Evolutionary conservation across 2,797 vertebrate genomes (phyloP), one percentile per base, ranked within the genome.

Genomic region (Diglossa cyanea): DNA sequence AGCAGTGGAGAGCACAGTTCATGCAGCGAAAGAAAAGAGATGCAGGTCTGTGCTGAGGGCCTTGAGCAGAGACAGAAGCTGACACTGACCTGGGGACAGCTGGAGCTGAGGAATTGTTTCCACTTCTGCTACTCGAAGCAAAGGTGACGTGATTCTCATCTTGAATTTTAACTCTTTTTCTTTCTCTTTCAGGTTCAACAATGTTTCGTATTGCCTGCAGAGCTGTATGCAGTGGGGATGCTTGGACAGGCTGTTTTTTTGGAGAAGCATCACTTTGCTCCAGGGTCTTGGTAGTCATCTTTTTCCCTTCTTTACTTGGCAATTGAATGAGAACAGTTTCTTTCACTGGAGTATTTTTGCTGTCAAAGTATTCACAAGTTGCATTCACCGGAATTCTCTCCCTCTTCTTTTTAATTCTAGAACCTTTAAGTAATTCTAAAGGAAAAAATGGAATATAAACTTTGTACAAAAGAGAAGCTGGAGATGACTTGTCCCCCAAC

Each of bases 21-120:
- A 98, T 90, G 97, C 97, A 97, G 96, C 88, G 90, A 92, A 94
- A 98, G 88, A 98, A 95, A 74, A 98, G 92, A 96, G 97, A 97
- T 35, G 96, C 62, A 87, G 96, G 93, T 95, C 96, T 94, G 96
- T 95, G 97, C 92, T 82, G 91, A 90, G 30, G 82, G 96, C 91
- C 92, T 90, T 44, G 96, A 76, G 90, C 92, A 93, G 70, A 95
- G 78, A 97, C 80, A 95, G 79, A 96, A 84, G 93, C 72, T 68
- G 95, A 91, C 96, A 98, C 98, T 98, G 97, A 99, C 99, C 98
- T 99, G 97, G 97, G 79, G 40, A 93, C 78, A 63, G 87, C 73
- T 35, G 98, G 94, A 81, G 97, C 91, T 21, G 63, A 47, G 76
- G 55, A 90, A 77, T 75, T 86, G 71, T 78, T 96, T 57, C 87